phyloP scores from a whole-genome alignment of 2,113 vertebrate genomes.

The Epinephelus moara region DNA sequence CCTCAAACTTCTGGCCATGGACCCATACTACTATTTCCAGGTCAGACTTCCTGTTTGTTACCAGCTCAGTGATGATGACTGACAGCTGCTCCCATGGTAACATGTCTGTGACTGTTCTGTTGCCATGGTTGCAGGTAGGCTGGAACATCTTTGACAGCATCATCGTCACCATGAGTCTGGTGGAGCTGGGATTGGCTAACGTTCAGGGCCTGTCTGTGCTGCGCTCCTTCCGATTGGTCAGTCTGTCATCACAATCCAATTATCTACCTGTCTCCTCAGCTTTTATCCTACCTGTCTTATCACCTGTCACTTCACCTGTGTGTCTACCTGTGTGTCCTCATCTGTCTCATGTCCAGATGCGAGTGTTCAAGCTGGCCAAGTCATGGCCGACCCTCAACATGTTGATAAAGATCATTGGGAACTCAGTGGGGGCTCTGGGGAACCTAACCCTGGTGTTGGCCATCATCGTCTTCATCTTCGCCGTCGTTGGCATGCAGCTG shows the following conservation, averaged over 20 bases:
- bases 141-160: conserved; percentile 99
- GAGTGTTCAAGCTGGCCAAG: conserved; percentile 97
- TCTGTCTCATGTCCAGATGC: conserved; percentile 82
- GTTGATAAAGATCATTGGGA: conserved; percentile 97
- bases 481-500: conserved; percentile 97
- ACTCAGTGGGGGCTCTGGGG: conserved; percentile 93
- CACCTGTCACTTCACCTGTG: not conserved
- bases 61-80: not conserved
- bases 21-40: conserved; percentile 94
- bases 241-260: conserved; percentile 38
- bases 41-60: conserved; percentile 35
- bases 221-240: conserved; percentile 94
- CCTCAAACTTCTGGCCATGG: conserved; percentile 94
- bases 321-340: not conserved
- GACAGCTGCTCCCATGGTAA: conserved; percentile 5
- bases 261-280: not conserved
- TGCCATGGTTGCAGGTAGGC: conserved; percentile 85
- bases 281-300: not conserved
- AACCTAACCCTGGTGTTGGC: conserved; percentile 95
- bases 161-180: conserved; percentile 95
- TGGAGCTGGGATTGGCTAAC: conserved; percentile 92
- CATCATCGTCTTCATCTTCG: conserved; percentile 98
- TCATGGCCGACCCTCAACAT: conserved; percentile 97
- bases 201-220: conserved; percentile 95
- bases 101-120: not conserved